These are phyloP conservation scores for Panurus biarmicus DNA, from an alignment of 2,113 vertebrate genomes.

Conservation along the genomic window DNA sequence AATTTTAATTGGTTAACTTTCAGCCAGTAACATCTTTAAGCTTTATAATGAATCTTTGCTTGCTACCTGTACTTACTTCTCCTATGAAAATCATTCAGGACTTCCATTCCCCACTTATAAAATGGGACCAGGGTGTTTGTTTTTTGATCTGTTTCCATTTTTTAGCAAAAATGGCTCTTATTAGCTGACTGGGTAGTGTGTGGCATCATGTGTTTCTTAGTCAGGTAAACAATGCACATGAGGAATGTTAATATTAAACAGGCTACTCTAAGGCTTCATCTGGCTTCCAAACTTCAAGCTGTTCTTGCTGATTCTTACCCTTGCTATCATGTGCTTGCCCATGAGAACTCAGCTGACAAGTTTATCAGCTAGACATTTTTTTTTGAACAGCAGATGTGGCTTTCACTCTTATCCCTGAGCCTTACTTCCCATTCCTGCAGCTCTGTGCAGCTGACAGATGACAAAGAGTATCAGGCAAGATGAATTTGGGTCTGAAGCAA, in stretches of 20 bases:
- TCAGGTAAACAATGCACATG: not conserved
- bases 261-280: not conserved
- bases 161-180: not conserved
- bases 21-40: not conserved
- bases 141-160: not conserved
- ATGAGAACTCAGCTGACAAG: not conserved
- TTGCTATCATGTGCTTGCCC: not conserved
- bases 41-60: not conserved
- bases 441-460: not conserved
- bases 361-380: not conserved
- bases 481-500: not conserved
- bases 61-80: not conserved
- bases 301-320: not conserved
- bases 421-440: not conserved
- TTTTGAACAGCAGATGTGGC: not conserved
- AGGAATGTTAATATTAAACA: not conserved
- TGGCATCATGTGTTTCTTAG: not conserved
- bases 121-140: not conserved
- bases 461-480: not conserved
- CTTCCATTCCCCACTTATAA: not conserved
- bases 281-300: not conserved
- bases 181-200: not conserved
- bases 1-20: not conserved
- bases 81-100: not conserved
- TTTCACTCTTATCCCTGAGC: not conserved